Evolutionary conservation across 1,140 invertebrate genomes (phyloP), one percentile per base, ranked within the genome.

Genomic region (Ceratina calcarata): DNA sequence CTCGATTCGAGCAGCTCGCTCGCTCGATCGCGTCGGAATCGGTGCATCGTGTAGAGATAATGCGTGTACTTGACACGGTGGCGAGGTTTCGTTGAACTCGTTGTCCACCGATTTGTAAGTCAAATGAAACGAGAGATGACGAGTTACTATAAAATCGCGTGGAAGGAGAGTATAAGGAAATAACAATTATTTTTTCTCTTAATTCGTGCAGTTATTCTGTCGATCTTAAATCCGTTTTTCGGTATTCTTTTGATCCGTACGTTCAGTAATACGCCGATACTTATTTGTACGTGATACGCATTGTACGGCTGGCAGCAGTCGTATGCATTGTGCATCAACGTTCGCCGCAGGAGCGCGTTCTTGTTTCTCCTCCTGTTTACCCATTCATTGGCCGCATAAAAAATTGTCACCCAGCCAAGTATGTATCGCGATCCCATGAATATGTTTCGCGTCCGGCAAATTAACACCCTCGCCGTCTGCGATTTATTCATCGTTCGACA

Each of bases 301-400:
- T 80, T 69, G 51, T 70, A 61, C 18, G 45, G 27, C 20, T 66
- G 66, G 60, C 45, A 55, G 81, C 61, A 79, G 15, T 66, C 74
- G 67, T 72, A 74, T 80, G 82, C 81, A 85, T 81, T 67, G 78
- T 81, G 83, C 80, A 85, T 85, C 82, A 84, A 58, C 78, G 82
- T 62, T 51, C 78, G 37, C 82, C 64, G 73, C 75, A 67, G 82
- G 58, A 72, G 32, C 77, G 82, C 84, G 61, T 76, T 85, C 78
- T 64, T 81, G 64, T 77, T 81, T 76, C 82, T 84, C 72, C 49
- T 32, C 53, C 77, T 60, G 66, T 80, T 77, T 73, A 45, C 53
- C 55, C 83, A 84, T 85, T 85, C 68, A 85, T 85, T 71, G 78
- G 62, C 12, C 58, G 55, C 16, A 73, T 45, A 72, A 85, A 85